Evolutionary conservation across 2,797 vertebrate genomes (phyloP), one percentile per base, ranked within the genome.

Genomic region (Steatocranus sp.): DNA sequence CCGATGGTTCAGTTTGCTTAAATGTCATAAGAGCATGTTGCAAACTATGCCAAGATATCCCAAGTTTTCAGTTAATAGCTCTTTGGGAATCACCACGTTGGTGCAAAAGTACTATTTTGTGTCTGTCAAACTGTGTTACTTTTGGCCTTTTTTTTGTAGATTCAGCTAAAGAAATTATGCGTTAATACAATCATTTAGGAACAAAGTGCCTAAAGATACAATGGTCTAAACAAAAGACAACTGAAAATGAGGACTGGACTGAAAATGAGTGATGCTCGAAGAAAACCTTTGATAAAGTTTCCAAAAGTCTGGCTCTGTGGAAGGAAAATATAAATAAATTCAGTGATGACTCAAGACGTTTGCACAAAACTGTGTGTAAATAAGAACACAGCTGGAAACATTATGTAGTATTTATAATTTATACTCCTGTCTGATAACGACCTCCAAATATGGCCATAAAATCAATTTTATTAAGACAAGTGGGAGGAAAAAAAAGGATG

Each of bases 231-330:
- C 8, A 68, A 17, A 43, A 36, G 32, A 8, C 18, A 38, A 43
- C 18, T 38, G 20, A 38, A 41, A 66, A 66, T 23, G 34, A 38
- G n/a, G 34, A 66, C n/a, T 38, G 61, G 2, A 38, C 7, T 66
- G n/a, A 25, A 0, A 68, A 68, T 17, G 8, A 43, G 8, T 11
- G 63, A 43, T 58, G 54, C 14, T 18, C 2, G 17, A 58, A 18
- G 17, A 68, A 41, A 68, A 25, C 8, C 5, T 41, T 0, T 38
- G 34, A 66, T 20, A 38, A 34, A 2, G 7, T 38, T 66, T 23
- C 20, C n/a, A 23, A 68, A 7, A 17, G 63, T 36, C 36, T 0
- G 0, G 23, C 66, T 27, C 0, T 0, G 1, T 68, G 38, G 8
- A 11, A 27, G 8, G 3, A 68, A 68, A 43, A 43, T 43, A 25